Evolutionary conservation across 2,888 invertebrate genomes (phyloP).

Genomic region (Leucophora obtusa): DNA sequence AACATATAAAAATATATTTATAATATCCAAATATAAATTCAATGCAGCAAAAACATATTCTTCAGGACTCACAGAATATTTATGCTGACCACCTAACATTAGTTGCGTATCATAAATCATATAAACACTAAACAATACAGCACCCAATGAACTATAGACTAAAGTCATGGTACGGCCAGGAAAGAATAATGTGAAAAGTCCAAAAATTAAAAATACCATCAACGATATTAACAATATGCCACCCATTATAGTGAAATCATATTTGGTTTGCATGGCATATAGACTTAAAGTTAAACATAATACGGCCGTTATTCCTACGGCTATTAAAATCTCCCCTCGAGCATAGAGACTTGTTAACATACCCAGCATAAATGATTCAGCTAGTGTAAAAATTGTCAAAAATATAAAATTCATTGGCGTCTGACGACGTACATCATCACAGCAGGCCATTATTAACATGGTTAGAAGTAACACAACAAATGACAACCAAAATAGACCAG

Average conservation of each 20-base stretch:
- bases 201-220: conserved; percentile 86
- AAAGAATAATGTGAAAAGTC: conserved; percentile 84
- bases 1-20: conserved; percentile 45
- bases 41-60: conserved; percentile 95
- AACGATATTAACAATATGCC: conserved; percentile 85
- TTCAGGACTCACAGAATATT: conserved; percentile 91
- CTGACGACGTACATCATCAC: conserved; percentile 79
- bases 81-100: conserved; percentile 93
- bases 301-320: conserved; percentile 87
- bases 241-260: conserved; percentile 88
- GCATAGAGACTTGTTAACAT: conserved; percentile 82
- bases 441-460: too few species aligned
- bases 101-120: conserved; percentile 92
- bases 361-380: conserved; percentile 88
- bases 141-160: conserved; percentile 89
- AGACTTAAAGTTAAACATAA: conserved; percentile 89
- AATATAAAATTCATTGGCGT: conserved; percentile 92
- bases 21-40: conserved; percentile 77
- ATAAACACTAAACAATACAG: conserved; percentile 90
- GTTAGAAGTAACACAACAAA: too few species aligned
- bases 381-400: conserved; percentile 87
- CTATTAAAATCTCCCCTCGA: conserved; percentile 80
- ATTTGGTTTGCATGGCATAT: conserved; percentile 94
- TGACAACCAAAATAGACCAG: too few species aligned
- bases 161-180: conserved; percentile 81